A percentile compares a stretch with the other conserved stretches of the same genome.
These are phyloP conservation scores for Olivierus martensii DNA, from an alignment of 1,140 invertebrate genomes.

Conservation along the genomic window DNA sequence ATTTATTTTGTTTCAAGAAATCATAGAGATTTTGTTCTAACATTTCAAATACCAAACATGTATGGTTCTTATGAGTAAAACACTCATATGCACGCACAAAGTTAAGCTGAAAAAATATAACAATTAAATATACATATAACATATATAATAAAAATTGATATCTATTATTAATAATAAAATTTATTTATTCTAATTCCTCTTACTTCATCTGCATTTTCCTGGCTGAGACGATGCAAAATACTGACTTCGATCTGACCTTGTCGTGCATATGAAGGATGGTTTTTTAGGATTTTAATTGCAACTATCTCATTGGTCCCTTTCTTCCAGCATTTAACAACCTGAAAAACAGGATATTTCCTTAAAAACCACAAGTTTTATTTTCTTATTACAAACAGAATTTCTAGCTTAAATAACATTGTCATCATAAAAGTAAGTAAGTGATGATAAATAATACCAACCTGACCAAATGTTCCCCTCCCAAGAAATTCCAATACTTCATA, in stretches of 20 bases:
- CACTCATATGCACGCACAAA: slow-evolving; percentile 99
- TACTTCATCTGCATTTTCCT: slow-evolving; percentile 84
- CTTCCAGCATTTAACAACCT: slow-evolving; percentile 99
- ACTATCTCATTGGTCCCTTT: slow-evolving; percentile 99
- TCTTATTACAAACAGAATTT: slow-evolving; percentile 11
- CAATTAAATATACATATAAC: too few species aligned
- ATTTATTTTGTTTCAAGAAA: slow-evolving; percentile 99
- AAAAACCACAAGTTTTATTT: background rate
- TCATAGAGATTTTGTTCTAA: slow-evolving; percentile 99
- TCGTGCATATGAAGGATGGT: slow-evolving; percentile 97
- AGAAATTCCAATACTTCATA: slow-evolving; percentile 98
- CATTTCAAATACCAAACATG: slow-evolving; percentile 99
- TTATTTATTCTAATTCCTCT: too few species aligned
- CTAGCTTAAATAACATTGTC: background rate
- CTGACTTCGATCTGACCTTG: slow-evolving; percentile 98
- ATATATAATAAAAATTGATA: too few species aligned
- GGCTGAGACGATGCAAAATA: slow-evolving; percentile 91
- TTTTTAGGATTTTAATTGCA: slow-evolving; percentile 98
- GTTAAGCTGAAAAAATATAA: slow-evolving; percentile 40
- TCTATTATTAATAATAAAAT: too few species aligned
- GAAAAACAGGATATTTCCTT: background rate
- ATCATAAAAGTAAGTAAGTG: background rate
- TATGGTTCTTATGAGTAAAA: slow-evolving; percentile 99
- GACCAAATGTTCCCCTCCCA: slow-evolving; percentile 95
- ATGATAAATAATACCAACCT: slow-evolving; percentile 35